Conservation (phyloP, 2,113 vertebrate species). For the Stercorarius parasiticus region DNA sequence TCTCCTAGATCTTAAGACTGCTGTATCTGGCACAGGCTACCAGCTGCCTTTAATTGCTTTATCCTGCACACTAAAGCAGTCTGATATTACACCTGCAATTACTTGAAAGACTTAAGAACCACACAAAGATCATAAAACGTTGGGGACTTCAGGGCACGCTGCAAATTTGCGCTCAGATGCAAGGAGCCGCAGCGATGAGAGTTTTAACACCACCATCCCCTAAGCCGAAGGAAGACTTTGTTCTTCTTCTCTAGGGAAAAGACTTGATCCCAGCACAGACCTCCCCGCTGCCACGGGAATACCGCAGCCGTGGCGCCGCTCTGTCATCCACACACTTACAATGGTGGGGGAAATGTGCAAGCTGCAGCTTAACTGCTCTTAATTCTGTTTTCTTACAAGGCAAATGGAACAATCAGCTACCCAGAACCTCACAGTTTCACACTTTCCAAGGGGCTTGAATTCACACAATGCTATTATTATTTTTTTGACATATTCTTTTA, state of each 20-base stretch:
- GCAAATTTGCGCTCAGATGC: background rate
- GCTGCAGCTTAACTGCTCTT: background rate
- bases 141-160: background rate
- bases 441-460: background rate
- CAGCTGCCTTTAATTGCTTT: background rate
- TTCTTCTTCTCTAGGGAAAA: background rate
- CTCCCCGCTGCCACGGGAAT: background rate
- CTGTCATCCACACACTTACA: rapidly evolving
- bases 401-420: background rate
- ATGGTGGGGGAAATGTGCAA: rapidly evolving
- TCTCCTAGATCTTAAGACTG: background rate
- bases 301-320: rapidly evolving
- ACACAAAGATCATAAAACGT: background rate
- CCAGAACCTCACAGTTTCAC: background rate
- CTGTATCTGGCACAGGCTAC: background rate
- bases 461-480: background rate
- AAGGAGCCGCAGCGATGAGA: background rate
- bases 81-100: background rate
- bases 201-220: background rate
- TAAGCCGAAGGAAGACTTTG: background rate
- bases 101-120: background rate
- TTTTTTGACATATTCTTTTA: background rate
- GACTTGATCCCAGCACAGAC: no score
- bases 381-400: background rate
- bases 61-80: background rate